phyloP scores from a whole-genome alignment of 1,140 invertebrate genomes.

The Cyrtorhinus lividipennis region DNA sequence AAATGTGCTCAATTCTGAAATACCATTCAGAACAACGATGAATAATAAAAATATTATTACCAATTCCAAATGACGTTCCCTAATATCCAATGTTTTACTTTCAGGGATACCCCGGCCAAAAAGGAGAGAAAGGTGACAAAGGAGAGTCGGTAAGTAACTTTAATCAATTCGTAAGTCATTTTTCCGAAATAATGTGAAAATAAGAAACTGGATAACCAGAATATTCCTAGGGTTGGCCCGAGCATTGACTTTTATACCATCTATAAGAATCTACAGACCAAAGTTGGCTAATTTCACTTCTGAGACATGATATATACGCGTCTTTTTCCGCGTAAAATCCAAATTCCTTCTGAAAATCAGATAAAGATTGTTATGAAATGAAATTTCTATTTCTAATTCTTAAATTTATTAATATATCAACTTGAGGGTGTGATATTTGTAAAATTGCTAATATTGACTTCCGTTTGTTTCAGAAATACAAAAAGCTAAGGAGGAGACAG shows the following conservation, averaged over 20 bases:
- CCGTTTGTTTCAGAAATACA: conserved; percentile 55
- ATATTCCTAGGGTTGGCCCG: no score
- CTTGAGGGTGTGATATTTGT: conserved; percentile 2
- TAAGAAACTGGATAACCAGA: no score
- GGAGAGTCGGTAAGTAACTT: conserved; percentile 78
- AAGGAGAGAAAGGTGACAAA: conserved; percentile 81
- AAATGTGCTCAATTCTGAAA: conserved; percentile 20
- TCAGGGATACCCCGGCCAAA: conserved; percentile 73
- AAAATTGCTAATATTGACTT: no score
- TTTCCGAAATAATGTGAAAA: no score
- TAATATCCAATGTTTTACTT: conserved; percentile 13
- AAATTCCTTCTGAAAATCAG: no score
- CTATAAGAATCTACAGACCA: no score
- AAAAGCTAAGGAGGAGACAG: conserved; percentile 77
- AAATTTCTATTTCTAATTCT: conserved; percentile 13
- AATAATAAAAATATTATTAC: neutral
- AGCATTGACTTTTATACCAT: no score
- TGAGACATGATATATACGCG: no score
- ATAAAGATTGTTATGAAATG: no score
- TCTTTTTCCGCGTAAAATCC: no score
- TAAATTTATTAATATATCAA: neutral
- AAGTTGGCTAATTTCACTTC: no score
- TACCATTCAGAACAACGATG: conserved; percentile 11
- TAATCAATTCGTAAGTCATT: no score
- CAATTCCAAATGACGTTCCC: neutral